Percentiles rank a stretch among this genome's conserved stretches.
phyloP scores from a whole-genome alignment of 2,888 invertebrate species.

The Sipha maydis region DNA sequence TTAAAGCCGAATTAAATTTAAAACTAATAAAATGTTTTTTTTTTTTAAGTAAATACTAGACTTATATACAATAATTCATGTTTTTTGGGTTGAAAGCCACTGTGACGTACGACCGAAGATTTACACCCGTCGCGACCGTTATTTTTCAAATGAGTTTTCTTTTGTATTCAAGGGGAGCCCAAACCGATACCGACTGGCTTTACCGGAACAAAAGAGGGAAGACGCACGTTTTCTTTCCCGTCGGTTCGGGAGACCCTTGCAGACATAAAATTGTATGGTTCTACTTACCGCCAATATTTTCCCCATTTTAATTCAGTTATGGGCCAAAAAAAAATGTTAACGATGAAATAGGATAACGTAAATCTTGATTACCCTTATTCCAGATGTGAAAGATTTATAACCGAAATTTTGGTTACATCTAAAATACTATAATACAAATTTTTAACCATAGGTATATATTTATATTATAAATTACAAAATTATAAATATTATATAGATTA shows the following conservation, averaged over 20 bases:
- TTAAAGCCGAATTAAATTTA: no score
- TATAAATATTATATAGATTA: no score
- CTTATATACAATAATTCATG: not conserved
- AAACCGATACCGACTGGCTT: constrained; percentile 48
- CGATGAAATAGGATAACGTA: not conserved
- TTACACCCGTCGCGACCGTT: constrained; percentile 57
- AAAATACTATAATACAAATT: no score
- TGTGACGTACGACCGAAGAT: not conserved
- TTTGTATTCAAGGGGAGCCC: constrained; percentile 39
- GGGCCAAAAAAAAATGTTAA: not conserved
- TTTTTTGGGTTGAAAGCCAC: not conserved
- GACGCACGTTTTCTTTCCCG: constrained; percentile 56
- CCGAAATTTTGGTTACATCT: not conserved
- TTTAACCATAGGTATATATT: no score
- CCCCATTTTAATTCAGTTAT: constrained; percentile 26
- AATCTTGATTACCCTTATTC: not conserved
- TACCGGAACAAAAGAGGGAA: constrained; percentile 60
- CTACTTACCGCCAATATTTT: constrained; percentile 45
- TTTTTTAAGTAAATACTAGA: not conserved
- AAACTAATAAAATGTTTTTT: not conserved
- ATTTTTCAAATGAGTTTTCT: constrained; percentile 57
- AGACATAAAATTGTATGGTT: constrained; percentile 15
- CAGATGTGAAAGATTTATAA: constrained; percentile 15
- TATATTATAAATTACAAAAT: no score
- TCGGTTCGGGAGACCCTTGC: constrained; percentile 28